phyloP scores from a whole-genome alignment of 2,113 vertebrate species.

The Opisthocomus hoazin region DNA sequence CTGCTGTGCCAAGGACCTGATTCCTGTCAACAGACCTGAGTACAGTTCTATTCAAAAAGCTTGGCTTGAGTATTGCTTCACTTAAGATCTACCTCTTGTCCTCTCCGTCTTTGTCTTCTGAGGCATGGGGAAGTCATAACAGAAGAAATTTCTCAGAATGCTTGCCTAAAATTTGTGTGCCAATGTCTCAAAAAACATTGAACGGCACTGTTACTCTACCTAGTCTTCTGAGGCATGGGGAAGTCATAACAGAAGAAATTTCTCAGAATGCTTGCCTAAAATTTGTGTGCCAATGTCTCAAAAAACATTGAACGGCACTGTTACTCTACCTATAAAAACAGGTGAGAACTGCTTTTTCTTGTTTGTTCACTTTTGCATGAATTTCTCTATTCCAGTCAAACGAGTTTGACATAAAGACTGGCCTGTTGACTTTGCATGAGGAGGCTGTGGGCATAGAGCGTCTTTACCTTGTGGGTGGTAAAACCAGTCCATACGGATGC shows the following conservation, averaged over 20 bases:
- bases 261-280: no score
- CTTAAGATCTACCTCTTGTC: background rate
- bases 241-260: no score
- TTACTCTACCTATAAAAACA: background rate
- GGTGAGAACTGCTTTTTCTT: rapidly evolving
- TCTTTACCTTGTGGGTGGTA: background rate
- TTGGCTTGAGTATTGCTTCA: background rate
- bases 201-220: background rate
- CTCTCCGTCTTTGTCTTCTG: background rate
- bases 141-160: background rate
- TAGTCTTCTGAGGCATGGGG: no score
- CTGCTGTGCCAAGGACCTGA: background rate
- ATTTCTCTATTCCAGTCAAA: background rate
- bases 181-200: background rate
- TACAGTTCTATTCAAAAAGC: background rate
- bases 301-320: background rate
- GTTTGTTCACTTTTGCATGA: background rate
- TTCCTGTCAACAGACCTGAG: background rate
- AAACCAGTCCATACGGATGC: background rate
- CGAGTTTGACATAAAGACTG: background rate
- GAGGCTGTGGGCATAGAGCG: rapidly evolving
- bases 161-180: background rate
- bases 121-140: background rate
- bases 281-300: background rate
- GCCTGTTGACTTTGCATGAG: rapidly evolving